Conservation (phyloP, 1,140 invertebrate species). For the Tetramorium alpestre region DNA sequence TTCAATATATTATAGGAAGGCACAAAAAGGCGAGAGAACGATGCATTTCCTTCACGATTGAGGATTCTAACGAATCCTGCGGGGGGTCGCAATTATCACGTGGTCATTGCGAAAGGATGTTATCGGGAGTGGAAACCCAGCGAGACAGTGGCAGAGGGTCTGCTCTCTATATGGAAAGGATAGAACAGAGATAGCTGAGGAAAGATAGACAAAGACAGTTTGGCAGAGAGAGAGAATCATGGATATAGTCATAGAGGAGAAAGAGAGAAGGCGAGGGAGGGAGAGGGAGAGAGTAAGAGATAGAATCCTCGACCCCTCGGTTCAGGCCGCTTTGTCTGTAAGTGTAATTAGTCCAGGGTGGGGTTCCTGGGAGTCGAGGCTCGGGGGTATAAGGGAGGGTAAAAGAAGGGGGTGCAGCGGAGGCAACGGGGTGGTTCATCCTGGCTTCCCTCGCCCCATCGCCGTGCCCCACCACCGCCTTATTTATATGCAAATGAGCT, state of each 20-base stretch:
- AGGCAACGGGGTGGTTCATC: conserved; percentile 81
- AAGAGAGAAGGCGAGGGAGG: conserved; percentile 22
- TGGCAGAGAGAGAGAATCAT: conserved; percentile 36
- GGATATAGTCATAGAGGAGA: conserved; percentile 32
- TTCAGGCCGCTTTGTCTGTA: conserved; percentile 76
- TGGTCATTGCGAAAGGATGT: conserved; percentile 84
- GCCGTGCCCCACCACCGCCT: conserved; percentile 84
- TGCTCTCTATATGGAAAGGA: conserved; percentile 27
- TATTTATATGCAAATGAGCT: conserved; percentile 96
- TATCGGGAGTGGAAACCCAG: conserved; percentile 75
- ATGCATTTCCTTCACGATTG: conserved; percentile 82
- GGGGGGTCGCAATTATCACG: conserved; percentile 84
- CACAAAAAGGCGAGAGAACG: conserved; percentile 68
- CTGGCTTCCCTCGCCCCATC: conserved; percentile 79
- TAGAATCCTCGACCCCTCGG: conserved; percentile 79
- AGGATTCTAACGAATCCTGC: conserved; percentile 72
- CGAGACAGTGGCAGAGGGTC: conserved; percentile 49
- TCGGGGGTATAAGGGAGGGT: conserved; percentile 39
- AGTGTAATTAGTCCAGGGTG: conserved; percentile 85
- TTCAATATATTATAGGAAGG: neutral
- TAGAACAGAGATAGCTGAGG: conserved; percentile 27
- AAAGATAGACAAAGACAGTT: conserved; percentile 33
- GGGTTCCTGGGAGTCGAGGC: conserved; percentile 75
- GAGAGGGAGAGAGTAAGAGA: conserved; percentile 71
- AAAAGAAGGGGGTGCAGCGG: conserved; percentile 67